Conservation (phyloP, 2,888 invertebrate genomes). For the Morpho helenor region DNA sequence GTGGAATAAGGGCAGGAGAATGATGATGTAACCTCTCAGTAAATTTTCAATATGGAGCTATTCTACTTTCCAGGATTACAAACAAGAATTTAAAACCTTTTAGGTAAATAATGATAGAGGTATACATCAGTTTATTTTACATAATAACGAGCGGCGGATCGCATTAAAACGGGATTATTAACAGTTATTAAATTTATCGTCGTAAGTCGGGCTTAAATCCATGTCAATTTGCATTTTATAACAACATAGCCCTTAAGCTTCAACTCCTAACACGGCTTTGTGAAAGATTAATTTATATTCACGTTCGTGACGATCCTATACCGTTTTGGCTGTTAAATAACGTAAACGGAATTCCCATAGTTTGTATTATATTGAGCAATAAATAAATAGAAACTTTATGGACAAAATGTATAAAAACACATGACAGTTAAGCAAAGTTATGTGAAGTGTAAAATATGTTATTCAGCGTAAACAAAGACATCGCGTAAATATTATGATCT, state of each 20-base stretch:
- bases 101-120: too few species aligned
- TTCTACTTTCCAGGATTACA: neutral
- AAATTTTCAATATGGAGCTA: too few species aligned
- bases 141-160: too few species aligned
- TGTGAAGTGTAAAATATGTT: conserved; percentile 7
- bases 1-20: too few species aligned
- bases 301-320: conserved; percentile 31
- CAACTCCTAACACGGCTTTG: conserved; percentile 61
- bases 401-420: conserved; percentile 10
- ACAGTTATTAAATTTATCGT: neutral
- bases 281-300: conserved; percentile 48
- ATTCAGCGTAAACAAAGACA: too few species aligned
- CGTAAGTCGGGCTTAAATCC: conserved; percentile 60
- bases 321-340: conserved; percentile 28
- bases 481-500: too few species aligned
- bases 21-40: too few species aligned
- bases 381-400: conserved; percentile 39
- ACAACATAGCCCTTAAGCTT: conserved; percentile 58
- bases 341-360: conserved; percentile 31
- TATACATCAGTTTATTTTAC: too few species aligned
- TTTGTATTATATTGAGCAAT: conserved; percentile 42
- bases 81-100: neutral
- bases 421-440: conserved; percentile 7
- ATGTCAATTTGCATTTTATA: conserved; percentile 74
- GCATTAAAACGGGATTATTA: too few species aligned